These are phyloP conservation scores for Polypterus bichir DNA, from an alignment of 2,113 vertebrate genomes.

Conservation along the genomic window DNA sequence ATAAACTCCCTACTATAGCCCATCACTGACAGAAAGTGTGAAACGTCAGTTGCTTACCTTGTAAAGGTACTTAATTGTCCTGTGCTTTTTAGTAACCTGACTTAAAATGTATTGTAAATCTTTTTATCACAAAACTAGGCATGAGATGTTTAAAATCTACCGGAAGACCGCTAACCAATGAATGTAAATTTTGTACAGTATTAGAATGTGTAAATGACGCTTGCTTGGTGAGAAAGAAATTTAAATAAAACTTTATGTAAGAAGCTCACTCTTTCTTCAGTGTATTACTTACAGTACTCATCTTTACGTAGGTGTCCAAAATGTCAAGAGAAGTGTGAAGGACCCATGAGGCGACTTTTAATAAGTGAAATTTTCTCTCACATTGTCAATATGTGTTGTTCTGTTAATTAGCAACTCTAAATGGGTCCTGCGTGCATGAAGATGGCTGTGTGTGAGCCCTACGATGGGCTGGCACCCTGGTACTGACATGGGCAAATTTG, in stretches of 20 bases:
- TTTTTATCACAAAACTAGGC: slow-evolving; percentile 50
- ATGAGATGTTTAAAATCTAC: slow-evolving; percentile 27
- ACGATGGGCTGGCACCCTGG: no score
- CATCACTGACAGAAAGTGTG: slow-evolving; percentile 38
- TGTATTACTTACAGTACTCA: no score
- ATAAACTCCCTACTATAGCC: slow-evolving; percentile 26
- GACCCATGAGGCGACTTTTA: no score
- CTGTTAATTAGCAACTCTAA: no score
- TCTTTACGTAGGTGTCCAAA: no score
- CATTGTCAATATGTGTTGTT: no score
- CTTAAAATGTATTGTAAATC: slow-evolving; percentile 48
- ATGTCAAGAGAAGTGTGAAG: no score
- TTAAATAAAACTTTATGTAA: slow-evolving; percentile 78
- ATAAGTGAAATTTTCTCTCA: no score
- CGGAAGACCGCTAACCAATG: slow-evolving; percentile 21
- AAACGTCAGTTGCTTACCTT: slow-evolving; percentile 33
- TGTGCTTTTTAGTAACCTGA: slow-evolving; percentile 48
- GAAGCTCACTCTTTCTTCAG: slow-evolving; percentile 34
- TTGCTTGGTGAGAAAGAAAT: slow-evolving; percentile 66
- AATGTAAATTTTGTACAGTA: slow-evolving; percentile 75
- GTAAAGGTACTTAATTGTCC: slow-evolving; percentile 47
- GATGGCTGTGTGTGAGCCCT: no score
- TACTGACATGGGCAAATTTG: no score
- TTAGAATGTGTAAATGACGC: slow-evolving; percentile 72
- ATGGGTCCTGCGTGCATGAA: no score